These are phyloP conservation scores for Clistopyga incitator DNA, from an alignment of 2,888 invertebrate species.

Conservation along the genomic window DNA sequence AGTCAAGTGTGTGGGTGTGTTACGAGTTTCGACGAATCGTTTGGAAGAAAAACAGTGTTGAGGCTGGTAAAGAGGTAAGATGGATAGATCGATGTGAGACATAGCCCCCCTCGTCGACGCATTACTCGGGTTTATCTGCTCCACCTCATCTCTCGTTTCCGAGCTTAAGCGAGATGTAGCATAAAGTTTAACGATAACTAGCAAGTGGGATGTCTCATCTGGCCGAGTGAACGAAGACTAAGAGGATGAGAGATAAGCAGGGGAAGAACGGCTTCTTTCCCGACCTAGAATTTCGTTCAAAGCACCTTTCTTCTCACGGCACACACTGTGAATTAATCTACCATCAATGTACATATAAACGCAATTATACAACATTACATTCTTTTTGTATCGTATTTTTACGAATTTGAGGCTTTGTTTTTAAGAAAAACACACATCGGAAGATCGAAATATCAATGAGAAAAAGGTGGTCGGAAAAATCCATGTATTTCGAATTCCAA, in stretches of 20 bases:
- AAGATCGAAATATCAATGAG: background rate
- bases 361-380: no score
- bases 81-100: constrained; percentile 11
- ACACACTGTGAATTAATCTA: background rate
- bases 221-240: constrained; percentile 12
- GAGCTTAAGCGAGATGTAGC: background rate
- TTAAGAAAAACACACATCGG: no score
- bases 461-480: background rate
- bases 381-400: no score
- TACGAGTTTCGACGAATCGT: background rate
- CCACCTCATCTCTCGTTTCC: background rate
- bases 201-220: background rate
- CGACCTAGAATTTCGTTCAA: background rate
- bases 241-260: constrained; percentile 2
- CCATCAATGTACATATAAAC: background rate
- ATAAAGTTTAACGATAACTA: constrained; percentile 8
- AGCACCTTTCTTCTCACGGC: background rate
- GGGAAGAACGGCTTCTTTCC: background rate
- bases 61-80: background rate
- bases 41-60: background rate
- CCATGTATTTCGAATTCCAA: background rate
- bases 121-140: constrained; percentile 6
- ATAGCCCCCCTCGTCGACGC: background rate
- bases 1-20: no score
- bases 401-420: no score